Percentiles rank a stretch among this genome's conserved stretches.
Conservation (phyloP, 1,140 invertebrate genomes). For the Venustaconcha ellipsiformis region DNA sequence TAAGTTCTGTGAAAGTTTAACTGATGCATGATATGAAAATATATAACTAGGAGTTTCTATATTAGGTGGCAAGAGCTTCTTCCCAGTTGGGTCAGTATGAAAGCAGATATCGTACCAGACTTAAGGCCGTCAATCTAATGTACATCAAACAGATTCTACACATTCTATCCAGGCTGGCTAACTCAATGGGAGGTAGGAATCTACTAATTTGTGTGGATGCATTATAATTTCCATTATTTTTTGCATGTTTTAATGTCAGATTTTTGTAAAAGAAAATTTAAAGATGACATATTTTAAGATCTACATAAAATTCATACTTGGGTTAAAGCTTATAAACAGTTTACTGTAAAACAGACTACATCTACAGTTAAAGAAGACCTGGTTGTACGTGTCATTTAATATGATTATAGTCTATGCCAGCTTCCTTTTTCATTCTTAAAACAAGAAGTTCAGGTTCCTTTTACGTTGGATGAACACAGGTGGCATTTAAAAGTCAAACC, state of each 20-base stretch:
- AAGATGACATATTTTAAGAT: too few relatives aligned
- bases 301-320: too few relatives aligned
- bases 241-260: background rate
- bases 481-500: too few relatives aligned
- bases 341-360: constrained; percentile 5
- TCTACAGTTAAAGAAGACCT: too few relatives aligned
- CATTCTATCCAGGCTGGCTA: constrained; percentile 82
- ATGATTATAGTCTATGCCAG: background rate
- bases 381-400: too few relatives aligned
- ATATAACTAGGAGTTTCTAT: too few relatives aligned
- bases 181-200: constrained; percentile 72
- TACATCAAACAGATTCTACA: constrained; percentile 89
- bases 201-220: background rate
- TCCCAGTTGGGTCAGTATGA: constrained; percentile 83
- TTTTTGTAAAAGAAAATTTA: background rate
- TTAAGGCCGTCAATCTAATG: constrained; percentile 87
- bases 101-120: constrained; percentile 80
- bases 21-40: too few relatives aligned
- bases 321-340: too few relatives aligned
- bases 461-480: too few relatives aligned
- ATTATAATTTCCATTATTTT: background rate
- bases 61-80: constrained; percentile 74
- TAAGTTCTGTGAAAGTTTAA: too few relatives aligned
- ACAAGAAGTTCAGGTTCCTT: background rate
- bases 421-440: background rate